phyloP scores from a whole-genome alignment of 2,888 invertebrate genomes.

The Melangyna quadrimaculata region DNA sequence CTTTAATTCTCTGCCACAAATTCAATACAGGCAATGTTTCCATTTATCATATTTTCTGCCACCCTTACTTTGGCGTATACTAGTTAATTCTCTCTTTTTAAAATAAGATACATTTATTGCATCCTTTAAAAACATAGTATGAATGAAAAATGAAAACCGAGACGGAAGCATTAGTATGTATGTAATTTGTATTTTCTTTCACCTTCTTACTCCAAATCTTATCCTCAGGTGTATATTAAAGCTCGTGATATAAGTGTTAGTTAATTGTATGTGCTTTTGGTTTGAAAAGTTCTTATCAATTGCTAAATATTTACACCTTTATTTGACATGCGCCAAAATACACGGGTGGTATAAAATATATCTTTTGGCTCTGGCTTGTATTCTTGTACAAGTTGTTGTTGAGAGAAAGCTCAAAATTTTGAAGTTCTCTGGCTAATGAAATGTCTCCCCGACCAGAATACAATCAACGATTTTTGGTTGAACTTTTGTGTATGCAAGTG shows the following conservation, averaged over 20 bases:
- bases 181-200: neutral
- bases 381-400: neutral
- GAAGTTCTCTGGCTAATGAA: constrained; percentile 35
- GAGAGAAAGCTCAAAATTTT: constrained; percentile 37
- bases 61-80: neutral
- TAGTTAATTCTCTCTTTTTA: neutral
- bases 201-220: constrained; percentile 6
- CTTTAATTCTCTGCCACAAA: neutral
- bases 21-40: neutral
- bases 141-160: constrained; percentile 37
- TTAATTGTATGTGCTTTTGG: neutral
- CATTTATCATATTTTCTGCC: neutral
- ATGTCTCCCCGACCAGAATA: constrained; percentile 33
- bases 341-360: constrained; percentile 37
- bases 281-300: constrained; percentile 52
- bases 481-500: constrained; percentile 48
- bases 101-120: constrained; percentile 29
- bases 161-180: constrained; percentile 5
- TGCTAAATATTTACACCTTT: constrained; percentile 48
- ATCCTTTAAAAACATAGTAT: constrained; percentile 8
- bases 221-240: constrained; percentile 25
- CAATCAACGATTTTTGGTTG: constrained; percentile 36
- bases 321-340: constrained; percentile 39
- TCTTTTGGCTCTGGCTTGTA: neutral
- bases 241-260: neutral